Evolutionary conservation across 2,888 invertebrate genomes (phyloP).

Genomic region (Incurvaria masculella): DNA sequence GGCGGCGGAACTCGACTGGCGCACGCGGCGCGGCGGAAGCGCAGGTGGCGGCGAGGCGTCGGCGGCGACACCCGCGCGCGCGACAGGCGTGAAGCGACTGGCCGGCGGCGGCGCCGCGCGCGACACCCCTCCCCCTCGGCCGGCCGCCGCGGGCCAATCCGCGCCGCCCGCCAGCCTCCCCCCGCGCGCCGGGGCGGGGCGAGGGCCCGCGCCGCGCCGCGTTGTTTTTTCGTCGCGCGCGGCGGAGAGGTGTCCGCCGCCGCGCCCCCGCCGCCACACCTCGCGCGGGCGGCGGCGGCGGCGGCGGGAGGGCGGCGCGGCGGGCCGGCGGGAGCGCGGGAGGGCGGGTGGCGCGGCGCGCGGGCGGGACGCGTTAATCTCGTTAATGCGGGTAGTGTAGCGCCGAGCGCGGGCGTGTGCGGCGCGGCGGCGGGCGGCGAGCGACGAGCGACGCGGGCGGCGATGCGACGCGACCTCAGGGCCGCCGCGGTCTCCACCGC

Average conservation of each 20-base stretch:
- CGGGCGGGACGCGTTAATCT: conserved; percentile 38
- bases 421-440: neutral
- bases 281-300: neutral
- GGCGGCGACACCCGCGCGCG: conserved; percentile 46
- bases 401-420: neutral
- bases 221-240: conserved; percentile 50
- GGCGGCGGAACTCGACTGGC: conserved; percentile 21
- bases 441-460: neutral
- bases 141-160: conserved; percentile 31
- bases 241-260: conserved; percentile 27
- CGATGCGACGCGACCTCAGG: neutral
- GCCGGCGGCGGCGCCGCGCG: conserved; percentile 52
- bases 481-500: neutral
- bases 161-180: conserved; percentile 17
- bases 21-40: conserved; percentile 22
- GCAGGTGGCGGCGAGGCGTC: conserved; percentile 18
- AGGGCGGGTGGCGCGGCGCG: conserved; percentile 22
- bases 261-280: conserved; percentile 24
- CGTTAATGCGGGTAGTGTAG: conserved; percentile 34
- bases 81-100: conserved; percentile 52
- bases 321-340: conserved; percentile 23
- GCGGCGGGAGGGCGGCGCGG: too few species aligned
- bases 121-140: conserved; percentile 54
- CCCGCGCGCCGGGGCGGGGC: conserved; percentile 37
- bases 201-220: conserved; percentile 18